Evolutionary conservation across 2,113 vertebrate species (phyloP).

Genomic region (Mus musculus): GRCm39 chr3:58444001-58444500

Average conservation of each 20-base stretch:
- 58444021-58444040: not conserved
- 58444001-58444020: not conserved
- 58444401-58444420: not conserved
- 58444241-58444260: not conserved
- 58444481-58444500: not conserved
- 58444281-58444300: not conserved
- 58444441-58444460: not conserved
- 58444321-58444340: not conserved
- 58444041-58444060: not conserved
- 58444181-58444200: not conserved
- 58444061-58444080: not conserved
- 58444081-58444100: not conserved
- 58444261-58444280: not conserved
- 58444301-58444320: not conserved
- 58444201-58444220: not conserved
- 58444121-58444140: not conserved
- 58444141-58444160: not conserved
- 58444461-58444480: not conserved
- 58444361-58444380: too few relatives aligned
- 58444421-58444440: too few relatives aligned
- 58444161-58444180: not conserved
- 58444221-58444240: not conserved
- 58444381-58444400: not conserved
- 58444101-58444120: not conserved
- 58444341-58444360: not conserved